Evolutionary conservation across 2,888 invertebrate species (phyloP).

Genomic region (Parnassius orleans): DNA sequence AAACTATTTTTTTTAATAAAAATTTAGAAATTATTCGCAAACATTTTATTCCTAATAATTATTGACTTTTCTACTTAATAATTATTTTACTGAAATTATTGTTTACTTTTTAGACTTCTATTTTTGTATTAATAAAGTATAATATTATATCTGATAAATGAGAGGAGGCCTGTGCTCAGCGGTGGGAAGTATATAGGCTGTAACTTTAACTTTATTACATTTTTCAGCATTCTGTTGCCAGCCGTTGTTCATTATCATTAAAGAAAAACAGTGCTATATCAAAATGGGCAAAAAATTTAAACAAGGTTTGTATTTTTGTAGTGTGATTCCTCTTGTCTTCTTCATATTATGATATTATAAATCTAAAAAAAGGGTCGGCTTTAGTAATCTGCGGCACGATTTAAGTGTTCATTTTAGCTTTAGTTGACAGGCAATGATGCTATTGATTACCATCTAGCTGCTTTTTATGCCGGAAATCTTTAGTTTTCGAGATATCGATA

Average conservation of each 20-base stretch:
- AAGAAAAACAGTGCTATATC: constrained; percentile 38
- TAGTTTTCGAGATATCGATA: no score
- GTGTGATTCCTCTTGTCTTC: neutral
- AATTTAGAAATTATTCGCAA: neutral
- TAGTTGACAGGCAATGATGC: no score
- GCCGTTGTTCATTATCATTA: constrained; percentile 53
- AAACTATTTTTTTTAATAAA: neutral
- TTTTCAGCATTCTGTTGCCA: constrained; percentile 48
- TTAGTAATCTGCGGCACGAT: no score
- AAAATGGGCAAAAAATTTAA: constrained; percentile 29
- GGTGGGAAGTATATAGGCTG: neutral
- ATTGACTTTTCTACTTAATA: neutral
- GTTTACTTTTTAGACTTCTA: neutral
- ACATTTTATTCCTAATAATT: neutral
- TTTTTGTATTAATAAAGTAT: no score
- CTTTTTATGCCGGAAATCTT: no score
- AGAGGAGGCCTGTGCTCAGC: no score
- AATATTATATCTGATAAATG: no score
- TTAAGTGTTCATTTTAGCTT: no score
- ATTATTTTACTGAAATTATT: neutral
- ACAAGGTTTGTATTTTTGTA: constrained; percentile 29
- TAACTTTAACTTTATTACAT: constrained; percentile 13
- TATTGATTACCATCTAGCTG: no score
- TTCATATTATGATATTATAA: neutral
- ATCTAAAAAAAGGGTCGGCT: no score